Evolutionary conservation across 2,888 invertebrate genomes (phyloP).

Genomic region (Monopis laevigella): DNA sequence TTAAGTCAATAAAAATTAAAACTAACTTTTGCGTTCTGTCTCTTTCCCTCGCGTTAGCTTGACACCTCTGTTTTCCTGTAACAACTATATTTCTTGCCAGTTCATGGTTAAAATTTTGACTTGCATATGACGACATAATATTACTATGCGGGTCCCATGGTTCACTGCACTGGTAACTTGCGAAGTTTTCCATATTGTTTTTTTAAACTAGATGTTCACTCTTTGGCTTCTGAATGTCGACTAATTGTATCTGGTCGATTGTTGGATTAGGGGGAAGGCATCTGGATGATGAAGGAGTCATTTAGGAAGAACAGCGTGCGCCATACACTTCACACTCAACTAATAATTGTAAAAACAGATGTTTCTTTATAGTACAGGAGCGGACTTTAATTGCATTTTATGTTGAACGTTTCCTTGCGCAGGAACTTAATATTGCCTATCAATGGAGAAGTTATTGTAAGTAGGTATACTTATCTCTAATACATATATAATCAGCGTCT

Average conservation of each 20-base stretch:
- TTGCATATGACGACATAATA: slow-evolving; percentile 25
- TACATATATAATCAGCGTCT: too few relatives aligned
- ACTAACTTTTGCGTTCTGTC: slow-evolving; percentile 85
- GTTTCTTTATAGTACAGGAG: slow-evolving; percentile 40
- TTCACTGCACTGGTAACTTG: slow-evolving; percentile 40
- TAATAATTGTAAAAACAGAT: slow-evolving; percentile 67
- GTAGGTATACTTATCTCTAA: too few relatives aligned
- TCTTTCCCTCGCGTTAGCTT: slow-evolving; percentile 84
- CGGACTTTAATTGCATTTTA: slow-evolving; percentile 31
- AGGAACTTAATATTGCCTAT: too few relatives aligned
- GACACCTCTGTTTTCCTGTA: slow-evolving; percentile 71
- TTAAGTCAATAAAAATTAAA: slow-evolving; percentile 28
- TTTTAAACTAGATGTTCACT: not conserved
- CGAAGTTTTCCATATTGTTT: slow-evolving; percentile 38
- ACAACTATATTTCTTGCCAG: slow-evolving; percentile 33
- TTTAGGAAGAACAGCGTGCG: slow-evolving; percentile 65
- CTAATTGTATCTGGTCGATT: slow-evolving; percentile 2
- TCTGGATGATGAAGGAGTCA: slow-evolving; percentile 53
- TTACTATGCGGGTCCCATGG: slow-evolving; percentile 44
- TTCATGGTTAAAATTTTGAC: slow-evolving; percentile 32
- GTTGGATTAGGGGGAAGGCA: slow-evolving; percentile 1
- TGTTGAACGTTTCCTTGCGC: too few relatives aligned
- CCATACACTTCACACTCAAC: slow-evolving; percentile 54
- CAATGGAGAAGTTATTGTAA: too few relatives aligned
- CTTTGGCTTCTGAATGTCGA: not conserved